Evolutionary conservation across 2,888 invertebrate genomes (phyloP).

Genomic region (Drosophila demipolita): DNA sequence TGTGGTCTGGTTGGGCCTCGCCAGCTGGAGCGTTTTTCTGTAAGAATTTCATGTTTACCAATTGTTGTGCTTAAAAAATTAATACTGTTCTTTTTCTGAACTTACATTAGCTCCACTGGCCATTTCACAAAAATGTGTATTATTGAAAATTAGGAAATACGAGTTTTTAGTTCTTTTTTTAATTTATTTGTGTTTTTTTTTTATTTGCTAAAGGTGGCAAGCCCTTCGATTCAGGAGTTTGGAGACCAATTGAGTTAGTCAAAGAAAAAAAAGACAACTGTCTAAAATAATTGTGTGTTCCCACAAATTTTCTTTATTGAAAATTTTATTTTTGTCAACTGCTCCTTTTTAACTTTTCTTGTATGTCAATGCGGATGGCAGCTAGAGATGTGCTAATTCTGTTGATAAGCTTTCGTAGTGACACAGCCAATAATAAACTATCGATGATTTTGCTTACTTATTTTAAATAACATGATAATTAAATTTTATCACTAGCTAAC

Average conservation of each 20-base stretch:
- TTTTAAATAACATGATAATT: not conserved
- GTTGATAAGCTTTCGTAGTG: not conserved
- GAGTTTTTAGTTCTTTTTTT: not conserved
- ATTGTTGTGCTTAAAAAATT: not conserved
- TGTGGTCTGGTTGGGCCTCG: conserved; percentile 22
- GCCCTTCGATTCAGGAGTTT: not conserved
- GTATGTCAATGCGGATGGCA: conserved; percentile 25
- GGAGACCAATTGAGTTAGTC: not conserved
- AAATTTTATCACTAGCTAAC: not conserved
- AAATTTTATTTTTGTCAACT: not conserved
- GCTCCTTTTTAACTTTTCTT: not conserved
- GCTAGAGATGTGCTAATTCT: conserved; percentile 22
- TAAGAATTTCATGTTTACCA: not conserved
- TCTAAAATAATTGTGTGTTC: not conserved
- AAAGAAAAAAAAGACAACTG: not conserved
- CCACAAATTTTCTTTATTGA: not conserved
- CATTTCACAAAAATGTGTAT: conserved; percentile 20
- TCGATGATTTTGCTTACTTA: conserved; percentile 9
- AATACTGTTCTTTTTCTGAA: not conserved
- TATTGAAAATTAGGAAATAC: conserved; percentile 6
- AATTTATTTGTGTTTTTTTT: not conserved
- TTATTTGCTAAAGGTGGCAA: not conserved
- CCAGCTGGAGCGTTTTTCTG: conserved; percentile 38
- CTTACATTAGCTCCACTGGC: conserved; percentile 48
- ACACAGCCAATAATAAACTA: not conserved